Evolutionary conservation across 2,888 invertebrate genomes (phyloP), one percentile per base, ranked within the genome.

Genomic region (Sphecodes monilicornis): DNA sequence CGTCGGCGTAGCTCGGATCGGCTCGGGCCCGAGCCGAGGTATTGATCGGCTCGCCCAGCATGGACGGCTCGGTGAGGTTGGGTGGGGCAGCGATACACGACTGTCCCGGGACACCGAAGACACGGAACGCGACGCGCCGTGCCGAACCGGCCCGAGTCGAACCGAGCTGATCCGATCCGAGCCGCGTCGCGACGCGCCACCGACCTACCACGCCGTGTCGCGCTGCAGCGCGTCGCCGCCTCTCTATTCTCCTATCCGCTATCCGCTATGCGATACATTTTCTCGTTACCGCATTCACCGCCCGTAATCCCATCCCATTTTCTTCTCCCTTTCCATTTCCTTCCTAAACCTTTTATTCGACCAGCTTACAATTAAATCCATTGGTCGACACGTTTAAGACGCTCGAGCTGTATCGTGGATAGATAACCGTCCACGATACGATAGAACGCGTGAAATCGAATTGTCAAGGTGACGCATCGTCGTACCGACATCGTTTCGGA

Each of bases 31-130:
- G 94, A 95, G 95, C 95, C 95, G 95, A 95, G 78, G 94, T 92
- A 94, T 94, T 94, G 94, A 94, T 94, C 93, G 92, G 85, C 90
- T 85, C 90, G 86, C 91, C 90, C 87, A 91, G 89, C 91, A 92
- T 92, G 92, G 91, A 90, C 86, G 92, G 75, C 86, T 66, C 76
- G 76, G 64, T 88, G 86, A 86, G 79, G 78, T 66, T 92, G 92
- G 92, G 94, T 95, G 95, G 95, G 95, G 95, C 95, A 95, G 95
- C 95, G 76, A 54, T 84, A 82, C 84, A 95, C 91, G 95, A 95
- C 78, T 82, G 87, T 86, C 92, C 90, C 90, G 89, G 92, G 91
- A 91, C 83, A 64, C 72, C 76, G 36, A 22, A 78, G 68, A 78
- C 83, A 77, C 22, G 75, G 71, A 39, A 72, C 75, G 46, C 66